Percentiles rank a stretch among this genome's conserved stretches.
These are phyloP conservation scores for Salarias fasciatus DNA, from an alignment of 2,797 vertebrate species.

Conservation along the genomic window DNA sequence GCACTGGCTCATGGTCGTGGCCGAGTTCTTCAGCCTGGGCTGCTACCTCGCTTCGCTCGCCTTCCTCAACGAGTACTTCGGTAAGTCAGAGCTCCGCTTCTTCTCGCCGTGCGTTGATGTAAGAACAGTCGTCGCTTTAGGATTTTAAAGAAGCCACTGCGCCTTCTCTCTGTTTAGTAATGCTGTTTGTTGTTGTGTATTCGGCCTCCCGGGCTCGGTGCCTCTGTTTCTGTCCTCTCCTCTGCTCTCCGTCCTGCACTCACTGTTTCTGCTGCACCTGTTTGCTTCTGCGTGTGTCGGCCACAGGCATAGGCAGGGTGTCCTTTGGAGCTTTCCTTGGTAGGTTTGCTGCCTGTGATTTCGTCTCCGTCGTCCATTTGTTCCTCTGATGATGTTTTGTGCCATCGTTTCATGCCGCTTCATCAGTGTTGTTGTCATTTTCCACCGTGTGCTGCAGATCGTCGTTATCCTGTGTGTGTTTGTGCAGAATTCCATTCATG, in stretches of 20 bases:
- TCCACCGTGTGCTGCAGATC: no score
- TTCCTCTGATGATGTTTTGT: no score
- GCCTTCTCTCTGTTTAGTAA: conserved; percentile 10
- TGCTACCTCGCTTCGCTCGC: conserved; percentile 96
- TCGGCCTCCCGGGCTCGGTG: conserved; percentile 22
- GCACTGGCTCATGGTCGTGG: conserved; percentile 98
- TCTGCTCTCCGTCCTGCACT: conserved; percentile 31
- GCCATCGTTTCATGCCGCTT: not conserved
- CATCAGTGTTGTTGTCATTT: not conserved
- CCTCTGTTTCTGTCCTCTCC: conserved; percentile 12
- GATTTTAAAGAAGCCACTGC: no score
- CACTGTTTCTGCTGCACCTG: conserved; percentile 53
- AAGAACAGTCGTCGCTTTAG: no score
- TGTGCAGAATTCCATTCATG: no score
- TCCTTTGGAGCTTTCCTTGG: conserved; percentile 94
- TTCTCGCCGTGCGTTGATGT: no score
- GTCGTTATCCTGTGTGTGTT: no score
- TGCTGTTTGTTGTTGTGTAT: not conserved
- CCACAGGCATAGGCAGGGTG: conserved; percentile 91
- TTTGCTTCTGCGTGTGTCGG: conserved; percentile 63
- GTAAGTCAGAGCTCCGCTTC: conserved; percentile 70
- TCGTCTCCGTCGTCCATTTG: not conserved
- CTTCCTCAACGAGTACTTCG: conserved; percentile 97
- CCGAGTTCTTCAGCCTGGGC: conserved; percentile 94
- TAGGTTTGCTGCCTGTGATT: conserved; percentile 78